Base-by-base conservation (phyloP, 1,140 invertebrate genomes). In the Pogonomyrmex barbatus region DNA sequence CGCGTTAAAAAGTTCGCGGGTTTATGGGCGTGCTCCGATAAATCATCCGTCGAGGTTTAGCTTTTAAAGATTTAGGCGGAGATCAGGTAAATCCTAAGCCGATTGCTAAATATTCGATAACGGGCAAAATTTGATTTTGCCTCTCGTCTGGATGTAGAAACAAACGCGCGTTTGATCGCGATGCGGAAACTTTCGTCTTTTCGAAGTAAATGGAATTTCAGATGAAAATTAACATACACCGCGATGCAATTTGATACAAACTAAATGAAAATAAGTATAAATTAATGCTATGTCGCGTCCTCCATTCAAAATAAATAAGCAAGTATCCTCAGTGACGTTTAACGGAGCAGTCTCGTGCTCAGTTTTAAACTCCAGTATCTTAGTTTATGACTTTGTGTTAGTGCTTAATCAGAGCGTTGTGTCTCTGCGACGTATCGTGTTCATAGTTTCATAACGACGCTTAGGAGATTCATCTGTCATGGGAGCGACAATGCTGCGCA, bases 401-500 rank as follows among this genome's bases (percentile, higher is more conserved):
- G 45, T 67, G 54, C 45, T 73, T 83, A 83, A 83, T 75, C 54
- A 83, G 68, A 60, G 42, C 45, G 63, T 6, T 39, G 12, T 73
- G 68, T 60, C 47, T 36, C 10, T 36, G 79, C 42, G 2, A 12
- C 63, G 63, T 60, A 83, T 75, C 45, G 33, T 60, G 68, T 73
- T 73, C 68, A 60, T 83, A 83, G 79, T 30, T 73, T 83, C 68
- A 83, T 50, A 83, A 83, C 54, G 79, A 83, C 42, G 67, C 79
- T 83, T 83, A 60, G n/a, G 79, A 83, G 67, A 83, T 56, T 83
- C 79, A 83, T 83, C 54, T 83, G 30, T 83, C 42, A 73, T 42
- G 42, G 36, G 30, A 45, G 67, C 30, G 54, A 47, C 77, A 30
- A 67, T 58, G 42, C 50, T 39, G 78, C 24, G 24, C 78, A 82